These are phyloP conservation scores for Eulemur rufifrons DNA, from an alignment of 2,113 vertebrate genomes.

Conservation along the genomic window DNA sequence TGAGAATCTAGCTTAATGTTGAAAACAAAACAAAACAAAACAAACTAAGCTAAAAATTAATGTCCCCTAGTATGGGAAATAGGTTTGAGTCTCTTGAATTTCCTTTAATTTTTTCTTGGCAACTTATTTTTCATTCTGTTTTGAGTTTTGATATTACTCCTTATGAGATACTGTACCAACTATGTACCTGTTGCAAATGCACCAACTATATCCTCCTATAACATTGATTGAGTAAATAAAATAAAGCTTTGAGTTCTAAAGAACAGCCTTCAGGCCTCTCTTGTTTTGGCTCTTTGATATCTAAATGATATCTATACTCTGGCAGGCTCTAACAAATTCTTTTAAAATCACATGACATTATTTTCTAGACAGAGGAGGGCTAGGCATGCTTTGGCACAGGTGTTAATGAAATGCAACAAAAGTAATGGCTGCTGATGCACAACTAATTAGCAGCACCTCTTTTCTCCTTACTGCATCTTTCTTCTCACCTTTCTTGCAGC, in stretches of 20 bases:
- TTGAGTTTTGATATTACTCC: background rate
- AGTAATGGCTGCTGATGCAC: background rate
- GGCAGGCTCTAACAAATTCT: background rate
- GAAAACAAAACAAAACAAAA: slow-evolving; percentile 11
- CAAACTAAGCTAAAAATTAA: background rate
- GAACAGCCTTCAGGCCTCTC: background rate
- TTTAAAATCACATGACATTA: background rate
- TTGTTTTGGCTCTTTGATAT: background rate
- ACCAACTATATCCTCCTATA: background rate
- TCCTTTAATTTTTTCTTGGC: background rate
- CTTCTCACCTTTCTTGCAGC: background rate
- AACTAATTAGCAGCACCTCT: background rate
- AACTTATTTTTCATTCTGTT: background rate
- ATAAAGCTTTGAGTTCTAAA: background rate
- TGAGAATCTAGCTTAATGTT: slow-evolving; percentile 29
- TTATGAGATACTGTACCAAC: background rate
- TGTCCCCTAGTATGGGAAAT: background rate
- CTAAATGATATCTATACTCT: background rate
- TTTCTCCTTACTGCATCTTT: background rate
- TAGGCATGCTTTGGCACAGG: background rate
- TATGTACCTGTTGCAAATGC: background rate
- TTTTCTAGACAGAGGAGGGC: background rate
- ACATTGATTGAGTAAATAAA: background rate
- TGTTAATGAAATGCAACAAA: background rate
- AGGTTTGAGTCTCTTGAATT: background rate